Conservation (phyloP, 2,888 invertebrate genomes). For the Epinotia brunnichana region DNA sequence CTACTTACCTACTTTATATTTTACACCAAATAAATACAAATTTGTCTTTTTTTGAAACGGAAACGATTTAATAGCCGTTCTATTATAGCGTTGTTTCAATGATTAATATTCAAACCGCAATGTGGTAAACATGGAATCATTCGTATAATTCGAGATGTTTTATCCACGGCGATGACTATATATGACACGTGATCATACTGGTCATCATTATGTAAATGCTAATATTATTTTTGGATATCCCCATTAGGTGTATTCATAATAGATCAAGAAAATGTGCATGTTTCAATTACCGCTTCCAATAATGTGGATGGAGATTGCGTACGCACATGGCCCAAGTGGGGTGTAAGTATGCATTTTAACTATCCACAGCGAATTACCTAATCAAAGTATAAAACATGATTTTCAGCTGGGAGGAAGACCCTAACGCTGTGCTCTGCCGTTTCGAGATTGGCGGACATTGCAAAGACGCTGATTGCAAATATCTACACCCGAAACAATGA, state of each 20-base stretch:
- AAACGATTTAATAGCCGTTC: too few species aligned
- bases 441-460: slow-evolving; percentile 80
- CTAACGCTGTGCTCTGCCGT: slow-evolving; percentile 79
- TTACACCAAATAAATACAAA: too few species aligned
- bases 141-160: not conserved
- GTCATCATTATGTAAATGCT: not conserved
- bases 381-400: slow-evolving; percentile 49
- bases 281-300: slow-evolving; percentile 55
- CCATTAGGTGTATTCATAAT: slow-evolving; percentile 59
- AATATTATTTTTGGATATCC: slow-evolving; percentile 37
- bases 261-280: slow-evolving; percentile 57
- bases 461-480: slow-evolving; percentile 81
- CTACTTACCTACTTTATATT: too few species aligned
- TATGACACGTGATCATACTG: not conserved
- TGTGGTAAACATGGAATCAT: not conserved
- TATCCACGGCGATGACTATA: not conserved
- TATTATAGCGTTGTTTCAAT: too few species aligned
- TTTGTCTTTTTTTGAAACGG: too few species aligned
- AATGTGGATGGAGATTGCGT: slow-evolving; percentile 64
- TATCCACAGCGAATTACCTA: slow-evolving; percentile 54
- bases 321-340: slow-evolving; percentile 65
- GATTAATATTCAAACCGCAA: too few species aligned
- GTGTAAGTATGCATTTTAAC: slow-evolving; percentile 72
- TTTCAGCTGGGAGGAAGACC: slow-evolving; percentile 80
- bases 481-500: slow-evolving; percentile 75